Conservation (phyloP, 1,140 invertebrate genomes). For the Aphelinus atriplicis region DNA sequence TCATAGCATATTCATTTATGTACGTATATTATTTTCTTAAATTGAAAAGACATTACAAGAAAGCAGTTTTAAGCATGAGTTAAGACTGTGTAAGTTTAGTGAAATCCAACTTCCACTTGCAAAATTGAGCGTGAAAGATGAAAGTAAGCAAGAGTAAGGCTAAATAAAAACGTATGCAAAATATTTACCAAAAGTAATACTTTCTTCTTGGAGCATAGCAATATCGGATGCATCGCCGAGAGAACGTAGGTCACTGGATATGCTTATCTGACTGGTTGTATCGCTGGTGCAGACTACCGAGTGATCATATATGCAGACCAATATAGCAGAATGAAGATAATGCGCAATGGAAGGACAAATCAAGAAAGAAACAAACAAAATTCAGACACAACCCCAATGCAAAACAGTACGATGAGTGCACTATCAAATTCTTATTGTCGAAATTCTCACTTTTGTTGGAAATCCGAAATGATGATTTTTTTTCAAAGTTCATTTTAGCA, state of each 20-base stretch:
- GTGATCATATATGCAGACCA: no score
- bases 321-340: conserved; percentile 57
- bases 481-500: no score
- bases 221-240: conserved; percentile 63
- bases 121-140: conserved; percentile 52
- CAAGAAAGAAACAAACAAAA: conserved; percentile 48
- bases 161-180: conserved; percentile 43
- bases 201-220: conserved; percentile 64
- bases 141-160: conserved; percentile 56
- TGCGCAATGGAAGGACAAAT: conserved; percentile 54
- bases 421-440: conserved; percentile 23
- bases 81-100: conserved; percentile 8
- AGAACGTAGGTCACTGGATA: conserved; percentile 65
- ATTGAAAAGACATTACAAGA: background rate
- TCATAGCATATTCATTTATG: no score
- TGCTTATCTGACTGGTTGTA: conserved; percentile 66
- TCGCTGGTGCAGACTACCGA: conserved; percentile 59
- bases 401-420: conserved; percentile 56
- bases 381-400: conserved; percentile 54
- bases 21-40: no score
- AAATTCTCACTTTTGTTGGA: conserved; percentile 1
- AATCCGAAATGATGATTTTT: no score
- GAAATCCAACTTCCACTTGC: conserved; percentile 27
- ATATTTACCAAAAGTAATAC: conserved; percentile 64
- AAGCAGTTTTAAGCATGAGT: conserved; percentile 29